Percentiles rank a stretch among this genome's conserved stretches.
These are phyloP conservation scores for Hydraecia micacea DNA, from an alignment of 2,888 invertebrate species.

Conservation along the genomic window DNA sequence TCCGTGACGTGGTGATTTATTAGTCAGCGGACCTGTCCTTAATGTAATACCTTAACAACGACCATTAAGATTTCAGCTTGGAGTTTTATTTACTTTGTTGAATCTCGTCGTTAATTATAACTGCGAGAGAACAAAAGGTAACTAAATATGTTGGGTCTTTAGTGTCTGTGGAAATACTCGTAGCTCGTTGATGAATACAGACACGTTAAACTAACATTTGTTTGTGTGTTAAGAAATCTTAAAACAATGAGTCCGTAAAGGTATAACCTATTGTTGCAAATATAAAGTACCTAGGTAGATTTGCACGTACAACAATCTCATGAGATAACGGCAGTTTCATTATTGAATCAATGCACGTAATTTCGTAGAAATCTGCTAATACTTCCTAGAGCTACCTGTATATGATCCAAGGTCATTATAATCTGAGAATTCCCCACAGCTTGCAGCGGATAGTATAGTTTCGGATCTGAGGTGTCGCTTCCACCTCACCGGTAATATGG, in stretches of 20 bases:
- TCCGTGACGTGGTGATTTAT: conserved; percentile 75
- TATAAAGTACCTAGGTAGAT: background rate
- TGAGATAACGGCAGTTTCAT: conserved; percentile 25
- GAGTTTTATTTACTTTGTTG: conserved; percentile 59
- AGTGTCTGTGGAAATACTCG: conserved; percentile 30
- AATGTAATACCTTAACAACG: conserved; percentile 59
- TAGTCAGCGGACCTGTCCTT: conserved; percentile 64
- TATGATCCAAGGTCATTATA: conserved; percentile 43
- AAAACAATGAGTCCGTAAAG: conserved; percentile 3
- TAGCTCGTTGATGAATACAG: conserved; percentile 17
- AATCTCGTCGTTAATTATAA: conserved; percentile 54
- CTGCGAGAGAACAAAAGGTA: conserved; percentile 54
- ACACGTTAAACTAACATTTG: background rate
- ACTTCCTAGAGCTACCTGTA: conserved; percentile 28
- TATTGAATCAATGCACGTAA: conserved; percentile 8
- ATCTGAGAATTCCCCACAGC: conserved; percentile 30
- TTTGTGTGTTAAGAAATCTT: conserved; percentile 11
- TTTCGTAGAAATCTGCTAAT: conserved; percentile 33
- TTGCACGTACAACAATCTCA: conserved; percentile 18
- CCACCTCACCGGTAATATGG: conserved; percentile 61
- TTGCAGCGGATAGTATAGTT: conserved; percentile 43
- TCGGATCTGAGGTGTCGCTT: conserved; percentile 56
- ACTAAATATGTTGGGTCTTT: conserved; percentile 39
- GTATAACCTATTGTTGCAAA: conserved; percentile 5
- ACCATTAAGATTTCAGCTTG: conserved; percentile 58